A percentile compares a stretch with the other conserved stretches of the same genome.
Evolutionary conservation across 2,797 vertebrate genomes (phyloP).

Genomic region (Potorous gilbertii): DNA sequence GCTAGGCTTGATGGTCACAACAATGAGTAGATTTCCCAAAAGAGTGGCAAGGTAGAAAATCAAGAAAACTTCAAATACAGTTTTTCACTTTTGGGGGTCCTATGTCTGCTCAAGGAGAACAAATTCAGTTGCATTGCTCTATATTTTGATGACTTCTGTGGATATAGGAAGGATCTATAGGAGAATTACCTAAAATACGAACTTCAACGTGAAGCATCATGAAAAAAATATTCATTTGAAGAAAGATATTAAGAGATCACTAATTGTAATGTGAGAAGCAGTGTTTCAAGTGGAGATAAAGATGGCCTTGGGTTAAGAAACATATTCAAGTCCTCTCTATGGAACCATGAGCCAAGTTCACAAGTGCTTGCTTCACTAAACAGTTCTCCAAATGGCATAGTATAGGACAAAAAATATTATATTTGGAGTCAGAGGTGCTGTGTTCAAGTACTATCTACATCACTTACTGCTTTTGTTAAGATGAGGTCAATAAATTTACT

Average conservation of each 20-base stretch:
- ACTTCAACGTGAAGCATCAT: neutral
- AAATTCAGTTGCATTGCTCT: constrained; percentile 52
- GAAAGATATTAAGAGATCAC: neutral
- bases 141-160: neutral
- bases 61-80: too few relatives aligned
- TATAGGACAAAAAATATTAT: neutral
- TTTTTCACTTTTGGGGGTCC: too few relatives aligned
- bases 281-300: neutral
- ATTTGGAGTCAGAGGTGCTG: neutral
- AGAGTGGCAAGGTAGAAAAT: too few relatives aligned
- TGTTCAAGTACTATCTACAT: neutral
- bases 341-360: neutral
- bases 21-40: too few relatives aligned
- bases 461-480: neutral
- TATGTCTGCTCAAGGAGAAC: constrained; percentile 55
- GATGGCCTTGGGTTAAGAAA: neutral
- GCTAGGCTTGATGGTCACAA: too few relatives aligned
- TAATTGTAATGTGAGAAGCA: neutral
- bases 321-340: neutral
- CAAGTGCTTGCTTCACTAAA: neutral
- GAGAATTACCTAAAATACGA: neutral
- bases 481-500: neutral
- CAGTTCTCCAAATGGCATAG: neutral
- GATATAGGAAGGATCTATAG: rapidly evolving
- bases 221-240: too few relatives aligned